Conservation (phyloP, 2,888 invertebrate species). For the Hirtodrosophila histrioides region DNA sequence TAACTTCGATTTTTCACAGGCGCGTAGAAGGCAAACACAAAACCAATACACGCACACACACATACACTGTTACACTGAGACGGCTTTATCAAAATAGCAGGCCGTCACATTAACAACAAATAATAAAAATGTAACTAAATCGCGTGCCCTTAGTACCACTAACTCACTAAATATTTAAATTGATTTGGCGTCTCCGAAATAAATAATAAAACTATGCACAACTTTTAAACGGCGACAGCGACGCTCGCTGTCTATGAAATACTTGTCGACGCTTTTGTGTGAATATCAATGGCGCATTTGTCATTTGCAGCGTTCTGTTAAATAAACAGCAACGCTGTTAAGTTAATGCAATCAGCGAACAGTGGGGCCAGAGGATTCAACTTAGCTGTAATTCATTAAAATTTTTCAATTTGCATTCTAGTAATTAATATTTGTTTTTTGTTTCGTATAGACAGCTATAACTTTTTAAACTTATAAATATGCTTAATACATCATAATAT, state of each 20-base stretch:
- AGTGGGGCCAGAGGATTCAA: not conserved
- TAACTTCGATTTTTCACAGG: conserved; percentile 79
- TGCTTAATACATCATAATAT: too few relatives aligned
- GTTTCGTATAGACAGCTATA: too few relatives aligned
- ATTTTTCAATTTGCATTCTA: too few relatives aligned
- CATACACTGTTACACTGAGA: conserved; percentile 34
- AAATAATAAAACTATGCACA: conserved; percentile 62
- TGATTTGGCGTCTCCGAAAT: conserved; percentile 45
- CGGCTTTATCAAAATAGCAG: conserved; percentile 47
- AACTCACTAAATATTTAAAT: conserved; percentile 16
- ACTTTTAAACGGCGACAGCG: conserved; percentile 50
- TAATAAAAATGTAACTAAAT: conserved; percentile 21
- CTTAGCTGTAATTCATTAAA: too few relatives aligned
- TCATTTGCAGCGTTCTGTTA: conserved; percentile 12
- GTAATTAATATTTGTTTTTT: too few relatives aligned
- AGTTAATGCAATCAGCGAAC: not conserved
- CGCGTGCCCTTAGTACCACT: conserved; percentile 14
- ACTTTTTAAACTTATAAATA: too few relatives aligned
- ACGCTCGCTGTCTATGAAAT: conserved; percentile 57
- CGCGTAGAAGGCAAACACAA: conserved; percentile 44
- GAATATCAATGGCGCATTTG: conserved; percentile 37
- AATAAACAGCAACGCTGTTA: conserved; percentile 36
- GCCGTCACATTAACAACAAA: conserved; percentile 32
- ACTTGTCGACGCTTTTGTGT: conserved; percentile 28
- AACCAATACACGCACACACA: conserved; percentile 31